Conservation (phyloP, 1,140 invertebrate species). For the Steinernema khuongi region DNA sequence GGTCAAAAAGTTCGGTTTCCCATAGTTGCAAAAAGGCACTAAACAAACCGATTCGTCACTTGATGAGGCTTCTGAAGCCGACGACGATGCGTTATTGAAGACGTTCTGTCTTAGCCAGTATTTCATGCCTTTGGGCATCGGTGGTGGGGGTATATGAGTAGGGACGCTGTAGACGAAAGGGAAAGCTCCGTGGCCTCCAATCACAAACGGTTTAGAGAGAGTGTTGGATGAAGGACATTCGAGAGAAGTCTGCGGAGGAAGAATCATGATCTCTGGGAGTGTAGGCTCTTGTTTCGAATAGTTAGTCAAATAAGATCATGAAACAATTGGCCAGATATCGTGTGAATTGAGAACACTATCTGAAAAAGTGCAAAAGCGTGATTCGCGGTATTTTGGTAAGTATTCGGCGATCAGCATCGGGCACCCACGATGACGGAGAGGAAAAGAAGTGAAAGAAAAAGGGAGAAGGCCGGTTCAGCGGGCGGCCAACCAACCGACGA, state of each 20-base stretch:
- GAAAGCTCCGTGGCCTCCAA: not conserved
- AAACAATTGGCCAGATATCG: not conserved
- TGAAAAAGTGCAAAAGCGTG: not conserved
- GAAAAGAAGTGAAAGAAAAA: conserved; percentile 11
- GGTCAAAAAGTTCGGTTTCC: too few species aligned
- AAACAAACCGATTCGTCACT: not conserved
- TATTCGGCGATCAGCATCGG: too few species aligned
- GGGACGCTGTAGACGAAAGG: not conserved
- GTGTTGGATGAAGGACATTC: not conserved
- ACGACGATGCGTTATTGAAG: not conserved
- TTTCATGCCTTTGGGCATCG: conserved; percentile 5
- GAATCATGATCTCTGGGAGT: not conserved
- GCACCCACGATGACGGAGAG: not conserved
- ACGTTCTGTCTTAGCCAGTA: conserved; percentile 1
- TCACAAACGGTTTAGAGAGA: not conserved
- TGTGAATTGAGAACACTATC: not conserved
- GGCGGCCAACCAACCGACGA: not conserved
- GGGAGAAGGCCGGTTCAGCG: conserved; percentile 14
- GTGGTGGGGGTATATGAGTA: conserved; percentile 1
- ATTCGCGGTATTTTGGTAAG: not conserved
- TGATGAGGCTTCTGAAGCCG: not conserved
- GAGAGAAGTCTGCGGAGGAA: not conserved
- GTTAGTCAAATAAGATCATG: not conserved
- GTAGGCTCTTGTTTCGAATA: conserved; percentile 3
- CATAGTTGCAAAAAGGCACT: not conserved